Evolutionary conservation across 1,140 invertebrate genomes (phyloP), one percentile per base, ranked within the genome.

Genomic region (Zaprionus ghesquierei): DNA sequence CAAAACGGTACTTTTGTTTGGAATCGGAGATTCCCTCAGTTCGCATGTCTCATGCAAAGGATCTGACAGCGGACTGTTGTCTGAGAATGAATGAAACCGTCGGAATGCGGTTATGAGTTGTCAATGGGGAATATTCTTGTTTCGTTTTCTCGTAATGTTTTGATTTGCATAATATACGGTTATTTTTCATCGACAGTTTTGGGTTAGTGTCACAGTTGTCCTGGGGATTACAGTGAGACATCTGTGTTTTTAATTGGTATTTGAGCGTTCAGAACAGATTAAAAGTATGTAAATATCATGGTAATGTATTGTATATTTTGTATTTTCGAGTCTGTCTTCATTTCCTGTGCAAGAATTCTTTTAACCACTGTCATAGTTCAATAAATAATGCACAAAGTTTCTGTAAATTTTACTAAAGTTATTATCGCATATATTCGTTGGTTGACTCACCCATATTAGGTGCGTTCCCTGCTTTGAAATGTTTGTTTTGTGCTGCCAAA

Each of bases 51-150:
- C 69, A 72, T 72, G 69, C 69, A 53, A 41, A 51, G 54, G 64
- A 35, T 49, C 70, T 70, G 75, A 68, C 68, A 70, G 65, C 71
- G 41, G 54, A n/a, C n/a, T n/a, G 50, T 74, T 81, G 65, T 81
- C 59, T 63, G 76, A 68, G 58, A 86, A 75, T 85, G 81, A 87
- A 85, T 85, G 81, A 86, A 86, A 75, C 69, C 77, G 53, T 74
- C 77, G 65, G 77, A 80, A 80, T 85, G 64, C 27, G 50, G 54
- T 63, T 56, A 71, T 46, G 61, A 75, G 66, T 79, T 63, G 33
- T 53, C 50, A 63, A 63, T 63, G 61, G 20, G 53, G 6, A 22
- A 49, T 41, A 3, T n/a, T 23, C 25, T 27, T 15, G 0, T 51
- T 27, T 27, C 25, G 22, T 22, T n/a, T 1, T 41, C 35, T 3